Percentiles rank a stretch among this genome's conserved stretches.
phyloP scores from a whole-genome alignment of 2,113 vertebrate genomes.

The Hippocampus zosterae region DNA sequence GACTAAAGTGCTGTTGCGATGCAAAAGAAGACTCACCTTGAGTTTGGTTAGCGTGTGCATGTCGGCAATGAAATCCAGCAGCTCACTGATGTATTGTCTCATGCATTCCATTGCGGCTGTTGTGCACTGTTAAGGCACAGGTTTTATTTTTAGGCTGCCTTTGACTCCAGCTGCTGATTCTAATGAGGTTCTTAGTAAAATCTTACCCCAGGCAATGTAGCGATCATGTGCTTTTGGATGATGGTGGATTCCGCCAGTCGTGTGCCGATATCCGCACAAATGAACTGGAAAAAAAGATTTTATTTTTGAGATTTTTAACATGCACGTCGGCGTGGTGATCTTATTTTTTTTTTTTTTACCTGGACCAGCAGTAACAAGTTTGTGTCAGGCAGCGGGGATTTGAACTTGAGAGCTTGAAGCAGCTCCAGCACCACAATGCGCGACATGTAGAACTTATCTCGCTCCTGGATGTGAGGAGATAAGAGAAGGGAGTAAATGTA shows the following conservation, averaged over 20 bases:
- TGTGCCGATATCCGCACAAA: slow-evolving; percentile 95
- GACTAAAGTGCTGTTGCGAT: background rate
- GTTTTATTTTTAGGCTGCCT: slow-evolving; percentile 51
- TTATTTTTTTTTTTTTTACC: slow-evolving; percentile 68
- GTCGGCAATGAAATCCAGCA: slow-evolving; percentile 96
- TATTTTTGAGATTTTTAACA: background rate
- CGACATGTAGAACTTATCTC: slow-evolving; percentile 98
- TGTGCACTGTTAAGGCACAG: slow-evolving; percentile 77
- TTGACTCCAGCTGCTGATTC: slow-evolving; percentile 30
- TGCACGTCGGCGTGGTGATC: background rate
- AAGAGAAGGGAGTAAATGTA: slow-evolving; percentile 60
- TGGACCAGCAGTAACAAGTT: slow-evolving; percentile 95
- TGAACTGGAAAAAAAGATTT: slow-evolving; percentile 77
- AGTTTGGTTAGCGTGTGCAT: slow-evolving; percentile 97
- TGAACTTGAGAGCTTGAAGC: slow-evolving; percentile 95
- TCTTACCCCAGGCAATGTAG: slow-evolving; percentile 90
- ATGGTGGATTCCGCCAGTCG: slow-evolving; percentile 94
- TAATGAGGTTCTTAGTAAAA: slow-evolving; percentile 42
- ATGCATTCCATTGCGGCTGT: slow-evolving; percentile 97
- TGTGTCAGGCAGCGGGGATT: slow-evolving; percentile 92
- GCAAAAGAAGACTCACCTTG: slow-evolving; percentile 76
- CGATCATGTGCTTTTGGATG: slow-evolving; percentile 97
- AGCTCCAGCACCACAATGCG: slow-evolving; percentile 93
- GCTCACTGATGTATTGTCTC: slow-evolving; percentile 88
- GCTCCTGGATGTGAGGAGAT: slow-evolving; percentile 77